Conservation (phyloP, 1,140 invertebrate genomes). For the Cotesia chilonis region DNA sequence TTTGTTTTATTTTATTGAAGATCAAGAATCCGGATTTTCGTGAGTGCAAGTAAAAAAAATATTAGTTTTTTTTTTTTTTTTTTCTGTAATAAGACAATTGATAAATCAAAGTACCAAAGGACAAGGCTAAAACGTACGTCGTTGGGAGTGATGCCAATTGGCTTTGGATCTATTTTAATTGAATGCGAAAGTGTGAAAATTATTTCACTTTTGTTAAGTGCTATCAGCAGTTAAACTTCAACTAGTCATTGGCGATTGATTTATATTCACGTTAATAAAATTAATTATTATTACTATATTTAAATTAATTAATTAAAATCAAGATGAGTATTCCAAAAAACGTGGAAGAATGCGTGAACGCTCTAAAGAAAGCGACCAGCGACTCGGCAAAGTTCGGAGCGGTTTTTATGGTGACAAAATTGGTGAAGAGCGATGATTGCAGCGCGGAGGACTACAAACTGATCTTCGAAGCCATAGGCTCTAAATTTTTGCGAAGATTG, state of each 20-base stretch:
- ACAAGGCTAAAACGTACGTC: slow-evolving; percentile 58
- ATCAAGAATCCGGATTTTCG: too few species aligned
- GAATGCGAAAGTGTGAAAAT: background rate
- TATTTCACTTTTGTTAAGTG: background rate
- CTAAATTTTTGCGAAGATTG: slow-evolving; percentile 82
- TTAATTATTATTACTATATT: slow-evolving; percentile 39
- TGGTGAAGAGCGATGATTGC: slow-evolving; percentile 83
- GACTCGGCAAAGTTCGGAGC: slow-evolving; percentile 93
- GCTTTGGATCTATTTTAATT: background rate
- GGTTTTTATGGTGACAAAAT: slow-evolving; percentile 88
- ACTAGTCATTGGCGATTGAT: background rate
- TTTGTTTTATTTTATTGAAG: too few species aligned
- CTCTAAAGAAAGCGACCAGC: slow-evolving; percentile 78
- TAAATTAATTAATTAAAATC: slow-evolving; percentile 31
- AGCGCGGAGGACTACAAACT: slow-evolving; percentile 75
- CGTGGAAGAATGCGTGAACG: slow-evolving; percentile 82
- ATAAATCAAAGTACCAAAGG: slow-evolving; percentile 54
- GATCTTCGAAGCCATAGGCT: slow-evolving; percentile 89
- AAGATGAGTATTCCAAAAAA: slow-evolving; percentile 72
- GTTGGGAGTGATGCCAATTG: slow-evolving; percentile 58
- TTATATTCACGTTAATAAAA: too few species aligned
- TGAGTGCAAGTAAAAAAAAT: too few species aligned
- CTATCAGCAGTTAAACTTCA: background rate
- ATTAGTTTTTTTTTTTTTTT: too few species aligned
- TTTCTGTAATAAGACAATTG: background rate